Base-by-base conservation (phyloP, 2,113 vertebrate species). In the Pelecanoides urinatrix region DNA sequence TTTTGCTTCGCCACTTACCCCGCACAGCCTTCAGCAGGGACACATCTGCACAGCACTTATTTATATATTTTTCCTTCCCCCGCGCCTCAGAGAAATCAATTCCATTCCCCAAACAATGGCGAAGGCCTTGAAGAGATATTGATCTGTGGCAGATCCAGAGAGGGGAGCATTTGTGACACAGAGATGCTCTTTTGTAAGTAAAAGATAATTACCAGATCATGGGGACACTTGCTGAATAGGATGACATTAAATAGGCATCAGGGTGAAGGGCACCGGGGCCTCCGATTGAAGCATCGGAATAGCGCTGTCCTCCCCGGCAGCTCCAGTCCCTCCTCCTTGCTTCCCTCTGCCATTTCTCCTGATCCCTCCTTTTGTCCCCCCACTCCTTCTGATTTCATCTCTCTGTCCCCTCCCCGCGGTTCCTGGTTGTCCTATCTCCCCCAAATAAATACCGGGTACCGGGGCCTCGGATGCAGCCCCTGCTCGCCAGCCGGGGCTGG, bases 131-230 rank as follows among this genome's bases (percentile, higher is more conserved):
- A 98, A 97, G 94, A 97, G 97, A 96, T 98, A 98, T 97, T 86
- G 97, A 98, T 98, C 97, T 94, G 93, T 95, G 90, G 92, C 96
- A 96, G 79, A 95, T 93, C 77, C 4, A 13, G 80, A 96, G 91
- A 96, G 85, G 93, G 95, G 86, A 96, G 95, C 88, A 42, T 97
- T 97, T 97, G 94, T 97, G 97, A 96, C 97, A 97, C 78, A 77
- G 96, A 96, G 95, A 95, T 98, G 97, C 95, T 97, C 97, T 98
- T 98, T 98, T 98, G 94, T 98, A 94, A 96, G 94, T 88, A 85
- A 96, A 98, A 97, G 97, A 97, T 98, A 98, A 98, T 98, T 98
- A 97, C 96, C 94, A 95, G 97, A 97, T 97, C 97, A 98, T 96
- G 90, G 82, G 97, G 92, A 95, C 96, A 70, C 90, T 97, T 94